These are phyloP conservation scores for Leptatherina wallacei DNA, from an alignment of 2,797 vertebrate genomes.

Conservation along the genomic window DNA sequence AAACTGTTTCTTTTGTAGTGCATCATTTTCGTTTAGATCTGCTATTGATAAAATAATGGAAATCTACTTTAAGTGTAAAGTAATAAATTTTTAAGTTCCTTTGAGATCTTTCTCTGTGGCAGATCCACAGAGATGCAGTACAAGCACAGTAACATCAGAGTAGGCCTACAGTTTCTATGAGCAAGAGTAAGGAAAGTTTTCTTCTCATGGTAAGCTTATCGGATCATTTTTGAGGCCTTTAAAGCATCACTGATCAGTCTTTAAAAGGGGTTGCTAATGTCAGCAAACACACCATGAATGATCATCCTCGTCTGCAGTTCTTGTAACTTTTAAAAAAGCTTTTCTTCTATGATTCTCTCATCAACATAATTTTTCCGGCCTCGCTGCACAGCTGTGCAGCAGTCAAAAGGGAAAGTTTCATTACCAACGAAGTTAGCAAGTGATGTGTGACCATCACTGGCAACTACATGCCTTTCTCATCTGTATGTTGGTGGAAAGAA, in stretches of 20 bases:
- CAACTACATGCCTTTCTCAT: not conserved
- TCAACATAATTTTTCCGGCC: not conserved
- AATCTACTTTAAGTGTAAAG: not conserved
- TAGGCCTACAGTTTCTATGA: not conserved
- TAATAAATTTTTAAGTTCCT: not conserved
- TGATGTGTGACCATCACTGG: not conserved
- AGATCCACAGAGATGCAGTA: not conserved
- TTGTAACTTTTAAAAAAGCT: not conserved
- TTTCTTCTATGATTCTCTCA: not conserved
- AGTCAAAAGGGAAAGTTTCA: not conserved
- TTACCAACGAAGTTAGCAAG: not conserved
- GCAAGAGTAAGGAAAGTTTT: not conserved
- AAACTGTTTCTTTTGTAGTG: conserved; percentile 21
- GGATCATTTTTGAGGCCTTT: not conserved
- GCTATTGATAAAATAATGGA: conserved; percentile 11
- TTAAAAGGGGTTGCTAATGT: not conserved
- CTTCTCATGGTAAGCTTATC: not conserved
- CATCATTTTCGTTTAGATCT: conserved; percentile 1
- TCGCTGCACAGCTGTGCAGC: not conserved
- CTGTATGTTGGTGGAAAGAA: not conserved
- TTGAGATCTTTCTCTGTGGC: no score
- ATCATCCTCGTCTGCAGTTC: not conserved
- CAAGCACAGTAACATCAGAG: not conserved
- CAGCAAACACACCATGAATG: not conserved
- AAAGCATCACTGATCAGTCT: not conserved